Conservation (phyloP, 2,888 invertebrate species). For the Shargacucullia verbasci region DNA sequence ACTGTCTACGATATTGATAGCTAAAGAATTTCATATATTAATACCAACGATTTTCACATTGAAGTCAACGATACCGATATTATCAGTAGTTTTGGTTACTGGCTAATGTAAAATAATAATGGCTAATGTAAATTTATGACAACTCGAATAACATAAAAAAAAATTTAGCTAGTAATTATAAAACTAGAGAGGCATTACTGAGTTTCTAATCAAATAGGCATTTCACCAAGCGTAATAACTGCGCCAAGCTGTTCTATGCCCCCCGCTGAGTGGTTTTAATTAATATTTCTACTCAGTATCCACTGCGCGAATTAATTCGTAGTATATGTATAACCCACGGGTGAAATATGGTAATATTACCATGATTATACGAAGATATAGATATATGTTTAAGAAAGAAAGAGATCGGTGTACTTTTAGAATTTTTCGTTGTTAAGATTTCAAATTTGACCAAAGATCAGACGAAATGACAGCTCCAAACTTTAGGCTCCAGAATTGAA, state of each 20-base stretch:
- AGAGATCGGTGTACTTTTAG: constrained; percentile 36
- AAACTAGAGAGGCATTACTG: not conserved
- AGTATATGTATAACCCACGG: constrained; percentile 60
- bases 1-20: too few relatives aligned
- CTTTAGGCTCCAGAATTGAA: too few relatives aligned
- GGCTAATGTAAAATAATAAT: too few relatives aligned
- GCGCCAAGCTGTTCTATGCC: constrained; percentile 22
- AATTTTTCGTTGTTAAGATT: constrained; percentile 14
- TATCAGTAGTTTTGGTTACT: too few relatives aligned
- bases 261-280: constrained; percentile 60
- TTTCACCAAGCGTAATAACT: not conserved
- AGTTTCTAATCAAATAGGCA: constrained; percentile 16
- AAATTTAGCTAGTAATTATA: too few relatives aligned
- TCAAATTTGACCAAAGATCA: too few relatives aligned
- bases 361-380: constrained; percentile 38
- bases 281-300: constrained; percentile 70
- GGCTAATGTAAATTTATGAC: too few relatives aligned
- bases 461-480: too few relatives aligned
- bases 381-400: constrained; percentile 13
- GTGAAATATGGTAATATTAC: constrained; percentile 63
- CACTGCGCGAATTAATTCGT: constrained; percentile 63
- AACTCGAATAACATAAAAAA: too few relatives aligned
- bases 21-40: too few relatives aligned
- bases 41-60: too few relatives aligned
- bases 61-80: too few relatives aligned